Evolutionary conservation across 2,113 vertebrate genomes (phyloP).

Genomic region (Benitochromis conjunctus): DNA sequence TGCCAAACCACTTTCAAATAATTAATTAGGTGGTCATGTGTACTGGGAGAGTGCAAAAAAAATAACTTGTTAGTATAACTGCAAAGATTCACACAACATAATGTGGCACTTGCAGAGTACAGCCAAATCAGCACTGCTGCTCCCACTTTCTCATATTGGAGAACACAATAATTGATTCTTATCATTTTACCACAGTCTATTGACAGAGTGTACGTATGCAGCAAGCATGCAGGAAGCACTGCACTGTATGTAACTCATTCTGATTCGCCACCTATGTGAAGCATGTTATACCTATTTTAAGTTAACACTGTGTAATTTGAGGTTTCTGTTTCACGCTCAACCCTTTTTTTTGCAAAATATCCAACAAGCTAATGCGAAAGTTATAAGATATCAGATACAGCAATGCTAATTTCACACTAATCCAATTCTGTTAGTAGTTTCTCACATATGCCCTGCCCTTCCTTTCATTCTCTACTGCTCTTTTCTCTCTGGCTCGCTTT

Average conservation of each 20-base stretch:
- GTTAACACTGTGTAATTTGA: neutral
- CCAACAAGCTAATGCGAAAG: neutral
- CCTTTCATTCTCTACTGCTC: neutral
- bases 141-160: neutral
- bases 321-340: neutral
- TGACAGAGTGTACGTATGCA: neutral
- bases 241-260: neutral
- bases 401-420: neutral
- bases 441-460: neutral
- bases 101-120: constrained; percentile 40
- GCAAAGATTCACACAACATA: constrained; percentile 61
- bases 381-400: neutral
- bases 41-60: neutral
- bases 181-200: neutral
- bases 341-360: neutral
- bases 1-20: neutral
- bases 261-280: neutral
- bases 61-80: constrained; percentile 32
- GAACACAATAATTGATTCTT: neutral
- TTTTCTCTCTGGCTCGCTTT: neutral
- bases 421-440: neutral
- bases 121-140: constrained; percentile 32
- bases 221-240: neutral
- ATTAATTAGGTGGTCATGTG: constrained; percentile 17
- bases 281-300: neutral